These are phyloP conservation scores for Tapirus indicus DNA, from an alignment of 2,797 vertebrate species.

Conservation along the genomic window DNA sequence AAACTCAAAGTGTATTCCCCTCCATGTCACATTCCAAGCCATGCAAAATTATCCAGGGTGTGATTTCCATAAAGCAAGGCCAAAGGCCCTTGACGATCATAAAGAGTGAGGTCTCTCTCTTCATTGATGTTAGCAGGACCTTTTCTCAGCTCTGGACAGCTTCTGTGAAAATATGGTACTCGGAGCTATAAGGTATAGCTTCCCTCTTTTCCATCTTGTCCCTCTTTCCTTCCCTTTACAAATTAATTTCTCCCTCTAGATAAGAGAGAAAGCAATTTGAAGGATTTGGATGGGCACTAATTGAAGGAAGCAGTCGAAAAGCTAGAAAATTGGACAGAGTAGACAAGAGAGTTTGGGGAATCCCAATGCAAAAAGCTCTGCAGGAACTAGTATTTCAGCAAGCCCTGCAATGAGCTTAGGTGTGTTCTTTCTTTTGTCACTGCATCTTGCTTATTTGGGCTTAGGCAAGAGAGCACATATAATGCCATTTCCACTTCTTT, in stretches of 20 bases:
- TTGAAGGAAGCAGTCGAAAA: slow-evolving; percentile 10
- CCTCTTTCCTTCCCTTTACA: not conserved
- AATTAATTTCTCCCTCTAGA: not conserved
- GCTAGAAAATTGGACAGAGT: not conserved
- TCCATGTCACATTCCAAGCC: not conserved
- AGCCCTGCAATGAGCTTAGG: not conserved
- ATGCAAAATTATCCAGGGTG: not conserved
- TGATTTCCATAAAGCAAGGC: not conserved
- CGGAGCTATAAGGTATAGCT: not conserved
- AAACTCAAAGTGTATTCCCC: not conserved
- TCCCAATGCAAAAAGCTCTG: not conserved
- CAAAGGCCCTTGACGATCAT: not conserved
- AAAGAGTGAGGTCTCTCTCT: not conserved
- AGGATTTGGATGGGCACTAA: not conserved
- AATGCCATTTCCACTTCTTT: not conserved
- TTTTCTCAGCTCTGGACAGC: not conserved
- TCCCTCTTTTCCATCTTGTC: not conserved
- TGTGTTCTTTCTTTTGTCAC: not conserved
- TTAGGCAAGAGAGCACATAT: not conserved
- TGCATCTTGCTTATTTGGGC: slow-evolving; percentile 17
- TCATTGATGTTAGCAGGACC: not conserved
- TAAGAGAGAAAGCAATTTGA: slow-evolving; percentile 6
- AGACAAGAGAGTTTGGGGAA: not conserved
- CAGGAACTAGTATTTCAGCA: not conserved
- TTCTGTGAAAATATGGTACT: not conserved